Percentiles rank a stretch among this genome's conserved stretches.
phyloP scores from a whole-genome alignment of 2,113 vertebrate genomes.

The Cyphomyrus plagiostoma region DNA sequence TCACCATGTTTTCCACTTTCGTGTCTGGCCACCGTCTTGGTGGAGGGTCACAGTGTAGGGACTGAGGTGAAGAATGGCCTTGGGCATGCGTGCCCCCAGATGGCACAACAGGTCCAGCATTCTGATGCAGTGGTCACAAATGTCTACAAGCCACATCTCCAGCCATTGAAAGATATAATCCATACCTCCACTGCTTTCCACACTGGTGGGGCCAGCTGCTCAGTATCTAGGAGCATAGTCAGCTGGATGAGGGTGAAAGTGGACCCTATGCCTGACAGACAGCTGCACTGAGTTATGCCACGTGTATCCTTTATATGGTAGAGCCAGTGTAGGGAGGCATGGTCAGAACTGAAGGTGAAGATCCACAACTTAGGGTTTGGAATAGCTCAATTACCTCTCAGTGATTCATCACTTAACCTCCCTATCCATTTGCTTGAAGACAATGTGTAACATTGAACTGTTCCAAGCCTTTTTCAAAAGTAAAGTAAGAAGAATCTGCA shows the following conservation, averaged over 20 bases:
- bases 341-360: neutral
- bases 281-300: neutral
- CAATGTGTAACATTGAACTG: neutral
- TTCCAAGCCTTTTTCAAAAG: neutral
- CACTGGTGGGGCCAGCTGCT: neutral
- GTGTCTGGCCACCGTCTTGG: neutral
- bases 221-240: neutral
- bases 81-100: neutral
- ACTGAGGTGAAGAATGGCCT: neutral
- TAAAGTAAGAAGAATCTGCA: neutral
- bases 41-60: neutral
- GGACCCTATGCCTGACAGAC: neutral
- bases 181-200: neutral
- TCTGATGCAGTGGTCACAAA: neutral
- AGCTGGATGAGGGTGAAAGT: neutral
- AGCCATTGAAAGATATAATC: neutral
- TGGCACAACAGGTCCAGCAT: neutral
- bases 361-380: neutral
- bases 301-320: neutral
- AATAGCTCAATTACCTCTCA: neutral
- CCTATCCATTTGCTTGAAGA: neutral
- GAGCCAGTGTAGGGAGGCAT: neutral
- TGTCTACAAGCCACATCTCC: neutral
- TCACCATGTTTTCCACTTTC: neutral
- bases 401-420: neutral